A percentile compares a stretch with the other conserved stretches of the same genome.
Evolutionary conservation across 2,888 invertebrate genomes (phyloP).

Genomic region (Cantharis flavilabris): DNA sequence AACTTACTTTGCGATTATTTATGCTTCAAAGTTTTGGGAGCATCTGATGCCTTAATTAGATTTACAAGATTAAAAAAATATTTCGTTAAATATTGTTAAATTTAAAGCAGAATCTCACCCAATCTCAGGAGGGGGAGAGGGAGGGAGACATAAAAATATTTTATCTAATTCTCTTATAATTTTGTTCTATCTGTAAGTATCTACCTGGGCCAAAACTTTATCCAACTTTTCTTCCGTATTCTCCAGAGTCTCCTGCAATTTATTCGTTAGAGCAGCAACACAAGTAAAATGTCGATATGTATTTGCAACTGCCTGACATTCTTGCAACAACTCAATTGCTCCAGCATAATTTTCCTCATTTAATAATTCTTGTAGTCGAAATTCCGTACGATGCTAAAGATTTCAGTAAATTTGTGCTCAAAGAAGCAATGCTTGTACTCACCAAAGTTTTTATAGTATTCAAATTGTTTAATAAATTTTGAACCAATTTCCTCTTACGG

Average conservation of each 20-base stretch:
- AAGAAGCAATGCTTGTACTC: constrained; percentile 41
- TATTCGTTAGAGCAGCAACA: constrained; percentile 82
- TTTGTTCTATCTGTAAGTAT: neutral
- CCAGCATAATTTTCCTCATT: constrained; percentile 84
- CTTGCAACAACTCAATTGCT: constrained; percentile 86
- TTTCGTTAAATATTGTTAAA: no score
- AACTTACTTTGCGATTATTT: no score
- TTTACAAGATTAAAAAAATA: no score
- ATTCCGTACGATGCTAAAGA: constrained; percentile 81
- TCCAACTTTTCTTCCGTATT: constrained; percentile 92
- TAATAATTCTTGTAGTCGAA: constrained; percentile 80
- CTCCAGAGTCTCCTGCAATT: constrained; percentile 88
- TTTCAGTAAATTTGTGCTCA: neutral
- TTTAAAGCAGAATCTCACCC: no score
- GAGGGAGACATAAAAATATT: no score
- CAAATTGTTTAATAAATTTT: constrained; percentile 78
- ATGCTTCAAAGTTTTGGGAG: no score
- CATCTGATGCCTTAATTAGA: no score
- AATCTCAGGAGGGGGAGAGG: no score
- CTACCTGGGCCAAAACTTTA: constrained; percentile 77
- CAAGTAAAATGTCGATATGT: constrained; percentile 89
- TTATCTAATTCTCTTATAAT: no score
- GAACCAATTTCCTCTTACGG: constrained; percentile 82
- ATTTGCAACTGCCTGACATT: constrained; percentile 84
- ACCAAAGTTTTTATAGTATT: constrained; percentile 80